phyloP scores from a whole-genome alignment of 2,797 vertebrate species.

The Leptoclinus maculatus region DNA sequence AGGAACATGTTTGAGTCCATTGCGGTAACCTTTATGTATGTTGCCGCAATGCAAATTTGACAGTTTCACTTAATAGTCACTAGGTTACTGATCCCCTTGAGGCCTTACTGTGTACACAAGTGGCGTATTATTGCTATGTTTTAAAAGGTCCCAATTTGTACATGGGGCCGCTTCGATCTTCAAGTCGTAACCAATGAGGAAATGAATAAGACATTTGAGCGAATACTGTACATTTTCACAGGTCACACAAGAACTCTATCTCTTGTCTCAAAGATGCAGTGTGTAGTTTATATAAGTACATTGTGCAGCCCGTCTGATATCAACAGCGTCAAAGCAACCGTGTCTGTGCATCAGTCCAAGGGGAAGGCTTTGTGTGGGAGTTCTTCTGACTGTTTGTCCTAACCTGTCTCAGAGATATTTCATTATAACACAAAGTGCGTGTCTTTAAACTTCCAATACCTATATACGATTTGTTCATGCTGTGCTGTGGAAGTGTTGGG shows the following conservation, averaged over 20 bases:
- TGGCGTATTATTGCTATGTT: too few species aligned
- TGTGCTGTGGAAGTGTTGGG: not conserved
- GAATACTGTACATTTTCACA: not conserved
- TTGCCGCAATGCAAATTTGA: not conserved
- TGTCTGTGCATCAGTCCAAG: not conserved
- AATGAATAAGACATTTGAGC: not conserved
- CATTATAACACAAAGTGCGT: not conserved
- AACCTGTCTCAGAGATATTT: not conserved
- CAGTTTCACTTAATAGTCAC: not conserved
- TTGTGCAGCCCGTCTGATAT: not conserved
- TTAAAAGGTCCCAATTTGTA: too few species aligned
- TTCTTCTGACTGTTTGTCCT: constrained; percentile 9
- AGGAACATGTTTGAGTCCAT: not conserved
- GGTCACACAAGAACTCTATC: not conserved
- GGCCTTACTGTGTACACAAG: not conserved
- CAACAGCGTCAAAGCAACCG: constrained; percentile 1
- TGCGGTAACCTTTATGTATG: not conserved
- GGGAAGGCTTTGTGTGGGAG: constrained; percentile 17
- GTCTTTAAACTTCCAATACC: not conserved
- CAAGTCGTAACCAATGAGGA: not conserved
- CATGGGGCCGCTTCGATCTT: not conserved
- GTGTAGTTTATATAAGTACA: not conserved
- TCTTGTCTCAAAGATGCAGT: not conserved
- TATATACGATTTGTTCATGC: not conserved
- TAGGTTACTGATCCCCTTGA: not conserved